Evolutionary conservation across 2,113 vertebrate species (phyloP).

Genomic region (Diadophis punctatus): DNA sequence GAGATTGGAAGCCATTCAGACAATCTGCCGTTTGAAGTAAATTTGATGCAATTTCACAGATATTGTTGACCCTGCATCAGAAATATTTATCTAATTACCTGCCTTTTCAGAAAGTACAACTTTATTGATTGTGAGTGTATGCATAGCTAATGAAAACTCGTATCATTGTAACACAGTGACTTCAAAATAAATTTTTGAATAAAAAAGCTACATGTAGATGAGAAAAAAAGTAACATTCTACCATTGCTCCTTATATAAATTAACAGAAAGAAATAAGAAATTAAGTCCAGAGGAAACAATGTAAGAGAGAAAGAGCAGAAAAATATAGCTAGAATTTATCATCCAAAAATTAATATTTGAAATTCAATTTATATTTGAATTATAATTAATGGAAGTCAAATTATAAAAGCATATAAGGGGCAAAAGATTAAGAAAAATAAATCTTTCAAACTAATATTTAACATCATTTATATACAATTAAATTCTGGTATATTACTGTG

Average conservation of each 20-base stretch:
- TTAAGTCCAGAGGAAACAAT: constrained; percentile 35
- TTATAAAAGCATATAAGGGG: not conserved
- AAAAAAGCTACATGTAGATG: constrained; percentile 24
- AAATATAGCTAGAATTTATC: not conserved
- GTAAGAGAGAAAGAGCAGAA: not conserved
- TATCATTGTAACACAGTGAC: constrained; percentile 45
- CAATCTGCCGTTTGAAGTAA: constrained; percentile 76
- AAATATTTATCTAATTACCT: constrained; percentile 70
- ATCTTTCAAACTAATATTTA: not conserved
- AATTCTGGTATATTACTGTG: not conserved
- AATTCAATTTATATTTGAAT: not conserved
- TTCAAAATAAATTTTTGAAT: constrained; percentile 41
- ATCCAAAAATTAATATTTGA: not conserved
- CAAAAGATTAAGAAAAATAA: not conserved
- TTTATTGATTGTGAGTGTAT: constrained; percentile 44
- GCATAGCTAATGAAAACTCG: not conserved
- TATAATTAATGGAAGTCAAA: not conserved
- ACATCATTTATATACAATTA: not conserved
- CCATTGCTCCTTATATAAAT: constrained; percentile 35
- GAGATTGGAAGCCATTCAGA: constrained; percentile 78
- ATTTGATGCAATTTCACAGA: constrained; percentile 80
- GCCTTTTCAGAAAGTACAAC: constrained; percentile 56
- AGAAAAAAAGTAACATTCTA: constrained; percentile 38
- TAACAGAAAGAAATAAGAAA: constrained; percentile 39
- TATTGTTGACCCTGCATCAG: constrained; percentile 56